Evolutionary conservation across 1,140 invertebrate genomes (phyloP), one percentile per base, ranked within the genome.

Genomic region (Pollicipes pollicipes): DNA sequence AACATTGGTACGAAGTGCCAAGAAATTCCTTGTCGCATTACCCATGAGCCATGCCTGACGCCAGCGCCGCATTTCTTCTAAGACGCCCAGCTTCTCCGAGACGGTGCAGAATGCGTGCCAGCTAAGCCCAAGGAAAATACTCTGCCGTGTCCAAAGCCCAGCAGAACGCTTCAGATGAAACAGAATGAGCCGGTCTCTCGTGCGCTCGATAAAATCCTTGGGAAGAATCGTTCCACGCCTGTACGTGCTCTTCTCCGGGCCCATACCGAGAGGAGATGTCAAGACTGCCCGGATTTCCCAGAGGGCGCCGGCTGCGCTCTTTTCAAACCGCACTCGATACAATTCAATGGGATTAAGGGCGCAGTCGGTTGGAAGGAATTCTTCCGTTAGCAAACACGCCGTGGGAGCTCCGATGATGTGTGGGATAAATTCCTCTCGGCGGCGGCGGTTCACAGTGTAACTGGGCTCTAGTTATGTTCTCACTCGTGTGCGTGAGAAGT

Each of bases 301-400:
- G 45, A 10, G 13, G 6, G 45, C 45, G 13, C 45, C 45, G 45
- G 13, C 45, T 58, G 45, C 24, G 45, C 45, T 58, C 45, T 58
- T 58, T 58, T 58, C 45, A 58, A 58, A 58, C 45, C 45, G 45
- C 45, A 58, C 45, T 58, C 45, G 45, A 58, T 58, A 58, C 45
- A 58, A 58, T 58, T 58, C 45, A 58, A 58, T 58, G 45, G 45
- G 45, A 58, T 58, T 58, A 58, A 10, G 45, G 45, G 24, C 45
- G 45, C 45, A 58, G 45, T 58, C 45, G 45, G 45, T 21, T 58
- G 45, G 45, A 58, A 58, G 45, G 45, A 58, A 58, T 58, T 58
- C 45, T 58, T 58, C 45, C 45, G 45, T 58, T 58, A 58, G 45
- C 45, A 58, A 58, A 58, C 45, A 58, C 45, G 45, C 45, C 45